These are phyloP conservation scores for Gymnogyps californianus DNA, from an alignment of 2,113 vertebrate genomes.

Conservation along the genomic window DNA sequence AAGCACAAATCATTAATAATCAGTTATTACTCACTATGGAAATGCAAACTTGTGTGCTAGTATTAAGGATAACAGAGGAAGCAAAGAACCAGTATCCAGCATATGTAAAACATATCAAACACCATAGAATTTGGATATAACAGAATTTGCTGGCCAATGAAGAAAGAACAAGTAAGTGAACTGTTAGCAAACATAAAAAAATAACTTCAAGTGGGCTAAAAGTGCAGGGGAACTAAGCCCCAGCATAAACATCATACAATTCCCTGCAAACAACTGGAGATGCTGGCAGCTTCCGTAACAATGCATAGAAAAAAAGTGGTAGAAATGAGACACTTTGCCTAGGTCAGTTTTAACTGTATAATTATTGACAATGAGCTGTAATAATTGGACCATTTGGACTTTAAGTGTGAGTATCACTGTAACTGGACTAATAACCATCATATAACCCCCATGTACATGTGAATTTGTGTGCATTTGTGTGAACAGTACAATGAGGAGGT, in stretches of 20 bases:
- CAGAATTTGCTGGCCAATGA: not conserved
- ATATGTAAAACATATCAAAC: not conserved
- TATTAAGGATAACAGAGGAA: not conserved
- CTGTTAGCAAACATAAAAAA: not conserved
- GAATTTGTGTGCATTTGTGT: not conserved
- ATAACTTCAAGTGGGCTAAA: not conserved
- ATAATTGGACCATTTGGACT: not conserved
- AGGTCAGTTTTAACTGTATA: not conserved
- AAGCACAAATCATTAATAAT: not conserved
- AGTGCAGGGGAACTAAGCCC: not conserved
- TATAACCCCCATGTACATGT: fast-evolving
- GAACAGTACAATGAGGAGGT: not conserved
- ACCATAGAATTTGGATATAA: not conserved
- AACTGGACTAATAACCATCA: not conserved
- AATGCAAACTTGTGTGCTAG: not conserved
- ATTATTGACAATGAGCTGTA: not conserved
- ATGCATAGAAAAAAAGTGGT: not conserved
- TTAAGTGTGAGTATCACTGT: not conserved
- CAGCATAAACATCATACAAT: not conserved
- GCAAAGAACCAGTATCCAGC: not conserved
- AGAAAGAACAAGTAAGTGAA: not conserved
- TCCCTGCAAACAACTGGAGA: not conserved
- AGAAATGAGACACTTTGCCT: not conserved
- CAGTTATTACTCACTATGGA: not conserved
- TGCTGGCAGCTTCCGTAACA: not conserved